A percentile compares a stretch with the other conserved stretches of the same genome.
Conservation (phyloP, 1,140 invertebrate genomes). For the Holotrichia oblita region DNA sequence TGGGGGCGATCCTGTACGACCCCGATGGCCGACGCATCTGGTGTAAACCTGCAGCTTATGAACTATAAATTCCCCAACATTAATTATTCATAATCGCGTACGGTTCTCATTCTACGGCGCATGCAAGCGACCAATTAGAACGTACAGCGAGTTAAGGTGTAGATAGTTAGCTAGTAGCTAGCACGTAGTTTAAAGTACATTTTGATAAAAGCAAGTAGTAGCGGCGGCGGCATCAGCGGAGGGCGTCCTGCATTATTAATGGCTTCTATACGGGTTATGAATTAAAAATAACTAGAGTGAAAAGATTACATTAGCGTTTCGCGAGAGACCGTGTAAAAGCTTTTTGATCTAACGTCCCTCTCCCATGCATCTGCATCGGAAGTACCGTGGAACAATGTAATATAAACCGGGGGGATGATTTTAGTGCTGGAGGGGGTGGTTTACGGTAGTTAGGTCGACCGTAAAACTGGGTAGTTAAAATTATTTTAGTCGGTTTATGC, state of each 20-base stretch:
- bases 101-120: not conserved
- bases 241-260: conserved; percentile 1
- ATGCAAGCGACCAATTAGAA: not conserved
- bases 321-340: conserved; percentile 11
- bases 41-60: not conserved
- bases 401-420: too few species aligned
- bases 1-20: not conserved
- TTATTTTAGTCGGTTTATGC: too few species aligned
- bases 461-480: too few species aligned
- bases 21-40: not conserved
- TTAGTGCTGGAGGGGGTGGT: too few species aligned
- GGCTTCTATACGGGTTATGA: not conserved
- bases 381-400: too few species aligned
- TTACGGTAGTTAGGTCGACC: too few species aligned
- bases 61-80: not conserved
- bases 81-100: not conserved
- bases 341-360: conserved; percentile 11
- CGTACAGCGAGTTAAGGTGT: too few species aligned
- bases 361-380: too few species aligned
- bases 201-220: conserved; percentile 28
- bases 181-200: conserved; percentile 10
- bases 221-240: too few species aligned
- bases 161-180: not conserved
- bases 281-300: conserved; percentile 33
- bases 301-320: conserved; percentile 25